Percentiles rank a stretch among this genome's conserved stretches.
Evolutionary conservation across 30 jellyfish, hydroid and myxozoan genomes (phyloP).

Genomic region (Hydra vulgaris): DNA sequence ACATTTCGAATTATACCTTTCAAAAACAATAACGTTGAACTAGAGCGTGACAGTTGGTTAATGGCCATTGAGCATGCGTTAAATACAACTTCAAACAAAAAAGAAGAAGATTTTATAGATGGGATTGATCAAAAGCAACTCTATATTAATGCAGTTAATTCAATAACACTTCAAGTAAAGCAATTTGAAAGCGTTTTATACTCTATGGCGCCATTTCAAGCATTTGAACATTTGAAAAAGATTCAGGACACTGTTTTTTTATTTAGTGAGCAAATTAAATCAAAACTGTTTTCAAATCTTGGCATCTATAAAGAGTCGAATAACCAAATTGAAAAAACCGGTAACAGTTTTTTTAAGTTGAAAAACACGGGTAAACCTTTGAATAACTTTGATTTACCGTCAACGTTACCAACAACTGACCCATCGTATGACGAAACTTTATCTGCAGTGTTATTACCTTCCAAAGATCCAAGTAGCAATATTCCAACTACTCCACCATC

Average conservation of each 20-base stretch:
- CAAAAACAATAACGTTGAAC: slow-evolving; percentile 24
- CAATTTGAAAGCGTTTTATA: slow-evolving; percentile 58
- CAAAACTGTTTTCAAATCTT: slow-evolving; percentile 49
- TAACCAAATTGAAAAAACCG: too few relatives aligned
- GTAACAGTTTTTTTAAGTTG: too few relatives aligned
- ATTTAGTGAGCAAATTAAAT: slow-evolving; percentile 56
- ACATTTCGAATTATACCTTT: slow-evolving; percentile 40
- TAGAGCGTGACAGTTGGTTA: slow-evolving; percentile 73
- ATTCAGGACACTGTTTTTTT: slow-evolving; percentile 57
- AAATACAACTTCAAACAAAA: slow-evolving; percentile 35
- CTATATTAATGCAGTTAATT: slow-evolving; percentile 43
- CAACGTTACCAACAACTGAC: too few relatives aligned
- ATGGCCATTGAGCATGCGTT: slow-evolving; percentile 80
- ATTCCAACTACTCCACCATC: not conserved
- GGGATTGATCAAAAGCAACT: slow-evolving; percentile 22
- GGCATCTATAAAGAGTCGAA: not conserved
- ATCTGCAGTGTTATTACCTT: too few relatives aligned
- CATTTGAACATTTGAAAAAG: slow-evolving; percentile 63
- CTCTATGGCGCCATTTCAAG: slow-evolving; percentile 78
- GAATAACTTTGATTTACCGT: too few relatives aligned
- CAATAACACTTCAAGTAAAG: slow-evolving; percentile 66
- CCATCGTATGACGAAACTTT: too few relatives aligned
- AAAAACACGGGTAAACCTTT: too few relatives aligned
- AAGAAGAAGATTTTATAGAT: slow-evolving; percentile 13
- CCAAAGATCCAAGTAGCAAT: not conserved